Evolutionary conservation across 2,797 vertebrate genomes (phyloP).

Genomic region (Semaprochilodus insignis): DNA sequence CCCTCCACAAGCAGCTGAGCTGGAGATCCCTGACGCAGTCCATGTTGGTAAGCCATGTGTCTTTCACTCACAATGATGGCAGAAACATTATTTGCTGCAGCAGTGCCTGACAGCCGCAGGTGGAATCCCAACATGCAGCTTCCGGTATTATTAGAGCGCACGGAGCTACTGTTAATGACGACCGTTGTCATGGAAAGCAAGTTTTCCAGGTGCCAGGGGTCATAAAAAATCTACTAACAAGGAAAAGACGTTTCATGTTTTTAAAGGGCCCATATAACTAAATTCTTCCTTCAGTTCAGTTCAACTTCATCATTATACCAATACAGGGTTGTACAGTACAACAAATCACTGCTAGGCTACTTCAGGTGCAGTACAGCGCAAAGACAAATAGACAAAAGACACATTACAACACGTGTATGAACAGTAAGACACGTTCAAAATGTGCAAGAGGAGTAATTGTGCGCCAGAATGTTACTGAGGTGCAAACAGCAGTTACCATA

Average conservation of each 20-base stretch:
- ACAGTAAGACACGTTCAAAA: too few species aligned
- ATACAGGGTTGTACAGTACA: too few species aligned
- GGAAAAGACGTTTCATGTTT: not conserved
- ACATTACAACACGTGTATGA: too few species aligned
- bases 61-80: not conserved
- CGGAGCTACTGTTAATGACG: conserved; percentile 25
- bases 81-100: conserved; percentile 20
- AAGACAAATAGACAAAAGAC: too few species aligned
- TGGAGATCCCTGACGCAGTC: conserved; percentile 1
- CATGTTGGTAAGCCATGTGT: not conserved
- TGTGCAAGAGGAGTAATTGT: too few species aligned
- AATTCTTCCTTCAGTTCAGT: too few species aligned
- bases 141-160: conserved; percentile 6
- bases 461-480: too few species aligned
- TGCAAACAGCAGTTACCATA: too few species aligned
- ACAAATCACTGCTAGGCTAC: too few species aligned
- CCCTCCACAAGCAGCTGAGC: not conserved
- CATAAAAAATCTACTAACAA: too few species aligned
- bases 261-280: not conserved
- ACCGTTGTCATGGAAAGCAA: conserved; percentile 49
- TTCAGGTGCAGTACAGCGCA: too few species aligned
- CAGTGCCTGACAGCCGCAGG: not conserved
- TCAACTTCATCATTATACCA: too few species aligned
- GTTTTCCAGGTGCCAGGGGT: not conserved
- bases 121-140: conserved; percentile 39